These are phyloP conservation scores for Penaeus monodon DNA, from an alignment of 2,888 invertebrate genomes.

Conservation along the genomic window DNA sequence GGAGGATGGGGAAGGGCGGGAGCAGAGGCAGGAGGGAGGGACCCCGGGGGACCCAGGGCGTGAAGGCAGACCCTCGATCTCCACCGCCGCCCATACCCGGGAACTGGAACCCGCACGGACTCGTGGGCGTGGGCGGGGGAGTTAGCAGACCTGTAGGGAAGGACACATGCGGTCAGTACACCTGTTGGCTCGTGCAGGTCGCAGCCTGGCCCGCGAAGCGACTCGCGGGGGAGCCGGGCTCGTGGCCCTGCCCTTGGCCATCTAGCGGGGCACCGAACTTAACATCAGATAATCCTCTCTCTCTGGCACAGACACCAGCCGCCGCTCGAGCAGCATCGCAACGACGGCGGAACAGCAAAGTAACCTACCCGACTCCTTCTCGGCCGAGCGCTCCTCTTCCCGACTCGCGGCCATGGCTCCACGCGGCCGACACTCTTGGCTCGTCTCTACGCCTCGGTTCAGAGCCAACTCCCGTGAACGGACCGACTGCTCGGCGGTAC, in stretches of 20 bases:
- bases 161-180: slow-evolving; percentile 31
- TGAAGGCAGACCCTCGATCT: slow-evolving; percentile 49
- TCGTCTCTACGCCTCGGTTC: no score
- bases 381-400: slow-evolving; percentile 37
- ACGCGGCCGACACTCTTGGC: background rate
- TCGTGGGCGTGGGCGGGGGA: slow-evolving; percentile 51
- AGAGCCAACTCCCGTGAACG: no score
- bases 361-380: slow-evolving; percentile 49
- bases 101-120: slow-evolving; percentile 53
- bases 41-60: slow-evolving; percentile 47
- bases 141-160: slow-evolving; percentile 46
- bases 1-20: slow-evolving; percentile 46
- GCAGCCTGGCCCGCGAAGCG: no score
- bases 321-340: no score
- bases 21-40: slow-evolving; percentile 47
- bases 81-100: slow-evolving; percentile 45
- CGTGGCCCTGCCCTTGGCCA: no score
- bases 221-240: no score
- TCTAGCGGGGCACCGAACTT: no score
- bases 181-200: slow-evolving; percentile 13
- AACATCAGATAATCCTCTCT: no score
- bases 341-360: background rate
- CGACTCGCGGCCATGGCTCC: slow-evolving; percentile 36
- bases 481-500: background rate
- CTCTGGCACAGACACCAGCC: no score